Conservation (phyloP, 35 echinoderm and acorn worm species). For the Stichopus chloronotus region DNA sequence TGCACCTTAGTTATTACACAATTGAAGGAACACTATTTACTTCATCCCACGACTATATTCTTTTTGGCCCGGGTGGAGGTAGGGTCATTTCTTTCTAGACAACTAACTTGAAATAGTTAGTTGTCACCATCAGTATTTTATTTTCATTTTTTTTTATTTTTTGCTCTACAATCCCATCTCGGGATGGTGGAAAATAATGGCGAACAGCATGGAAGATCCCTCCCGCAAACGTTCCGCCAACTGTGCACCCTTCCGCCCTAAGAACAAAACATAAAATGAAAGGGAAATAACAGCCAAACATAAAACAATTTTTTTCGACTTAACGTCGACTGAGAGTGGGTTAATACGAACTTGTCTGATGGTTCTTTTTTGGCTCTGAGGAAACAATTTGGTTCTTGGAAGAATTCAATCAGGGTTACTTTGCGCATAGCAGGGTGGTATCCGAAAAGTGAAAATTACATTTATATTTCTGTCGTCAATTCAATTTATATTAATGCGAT, state of each 20-base stretch:
- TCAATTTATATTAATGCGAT: conserved; percentile 38
- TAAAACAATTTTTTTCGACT: not conserved
- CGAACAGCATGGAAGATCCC: not conserved
- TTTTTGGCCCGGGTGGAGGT: too few relatives aligned
- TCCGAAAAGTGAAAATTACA: not conserved
- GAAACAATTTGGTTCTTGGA: not conserved
- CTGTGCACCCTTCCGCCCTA: not conserved
- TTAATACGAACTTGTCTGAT: not conserved
- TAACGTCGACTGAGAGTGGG: too few relatives aligned
- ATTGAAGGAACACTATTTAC: too few relatives aligned
- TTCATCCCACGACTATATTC: too few relatives aligned
- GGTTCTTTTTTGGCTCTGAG: not conserved
- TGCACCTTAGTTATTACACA: too few relatives aligned
- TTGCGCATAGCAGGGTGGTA: not conserved
- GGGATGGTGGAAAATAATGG: not conserved
- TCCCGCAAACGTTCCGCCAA: not conserved
- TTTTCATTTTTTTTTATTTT: not conserved
- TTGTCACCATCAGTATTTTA: not conserved
- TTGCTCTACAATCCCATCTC: not conserved
- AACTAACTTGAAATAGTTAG: not conserved
- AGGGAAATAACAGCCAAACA: not conserved
- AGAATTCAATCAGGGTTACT: not conserved
- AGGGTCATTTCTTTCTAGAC: too few relatives aligned
- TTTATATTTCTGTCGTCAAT: conserved; percentile 39
- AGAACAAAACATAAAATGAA: too few relatives aligned